Evolutionary conservation across 2,888 invertebrate genomes (phyloP).

Genomic region (Chaitophorus viminalis): DNA sequence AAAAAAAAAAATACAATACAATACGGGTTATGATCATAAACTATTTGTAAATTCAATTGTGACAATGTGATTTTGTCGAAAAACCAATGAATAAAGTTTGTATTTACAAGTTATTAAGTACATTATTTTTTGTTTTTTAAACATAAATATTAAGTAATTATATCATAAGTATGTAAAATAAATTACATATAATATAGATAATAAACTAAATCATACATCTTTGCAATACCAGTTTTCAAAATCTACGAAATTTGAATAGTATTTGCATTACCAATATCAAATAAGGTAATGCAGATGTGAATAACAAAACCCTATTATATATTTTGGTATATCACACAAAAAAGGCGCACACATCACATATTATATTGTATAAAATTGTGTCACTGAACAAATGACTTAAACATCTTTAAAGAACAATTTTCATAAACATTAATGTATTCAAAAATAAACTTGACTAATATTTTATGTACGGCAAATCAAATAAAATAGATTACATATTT

Average conservation of each 20-base stretch:
- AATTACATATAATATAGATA: background rate
- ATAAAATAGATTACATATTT: conserved; percentile 33
- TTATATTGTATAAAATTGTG: background rate
- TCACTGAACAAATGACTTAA: background rate
- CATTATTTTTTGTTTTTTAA: background rate
- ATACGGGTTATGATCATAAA: background rate
- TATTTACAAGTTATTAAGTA: conserved; percentile 47
- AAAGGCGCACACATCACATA: conserved; percentile 10
- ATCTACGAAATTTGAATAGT: background rate
- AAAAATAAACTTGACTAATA: conserved; percentile 6
- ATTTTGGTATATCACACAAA: background rate
- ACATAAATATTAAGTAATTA: background rate
- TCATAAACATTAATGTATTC: conserved; percentile 26
- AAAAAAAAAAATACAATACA: background rate
- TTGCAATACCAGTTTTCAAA: background rate
- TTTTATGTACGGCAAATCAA: background rate
- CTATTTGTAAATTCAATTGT: background rate
- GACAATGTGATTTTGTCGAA: background rate
- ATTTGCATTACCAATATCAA: background rate
- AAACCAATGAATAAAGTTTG: background rate
- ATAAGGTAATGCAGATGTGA: background rate
- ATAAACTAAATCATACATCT: conserved; percentile 9
- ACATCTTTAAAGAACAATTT: background rate
- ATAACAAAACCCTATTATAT: background rate
- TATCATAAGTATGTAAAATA: background rate